Conservation (phyloP, 2,888 invertebrate genomes). For the Cepaea hortensis region DNA sequence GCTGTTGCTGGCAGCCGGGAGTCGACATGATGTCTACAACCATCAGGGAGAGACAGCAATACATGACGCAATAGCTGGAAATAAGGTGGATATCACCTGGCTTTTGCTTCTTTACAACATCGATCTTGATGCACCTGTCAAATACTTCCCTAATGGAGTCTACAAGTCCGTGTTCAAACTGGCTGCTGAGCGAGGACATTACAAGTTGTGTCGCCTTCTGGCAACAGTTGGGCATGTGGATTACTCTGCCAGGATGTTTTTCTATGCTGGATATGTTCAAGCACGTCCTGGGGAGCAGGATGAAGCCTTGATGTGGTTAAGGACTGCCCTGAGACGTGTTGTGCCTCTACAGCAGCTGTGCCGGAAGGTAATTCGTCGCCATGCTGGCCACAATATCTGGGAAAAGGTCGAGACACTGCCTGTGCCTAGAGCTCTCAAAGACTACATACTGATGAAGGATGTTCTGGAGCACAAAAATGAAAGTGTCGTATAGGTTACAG, state of each 20-base stretch:
- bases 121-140: conserved; percentile 74
- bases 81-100: conserved; percentile 73
- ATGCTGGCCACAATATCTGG: conserved; percentile 71
- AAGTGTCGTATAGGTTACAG: conserved; percentile 30
- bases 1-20: conserved; percentile 72
- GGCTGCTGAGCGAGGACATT: conserved; percentile 73
- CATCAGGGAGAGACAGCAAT: conserved; percentile 75
- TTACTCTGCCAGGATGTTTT: conserved; percentile 66
- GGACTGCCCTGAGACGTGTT: conserved; percentile 70
- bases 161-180: conserved; percentile 73
- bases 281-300: conserved; percentile 68
- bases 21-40: conserved; percentile 74
- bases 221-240: conserved; percentile 72
- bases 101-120: conserved; percentile 74
- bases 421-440: conserved; percentile 73
- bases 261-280: conserved; percentile 68
- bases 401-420: conserved; percentile 69
- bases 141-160: conserved; percentile 72
- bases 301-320: conserved; percentile 66
- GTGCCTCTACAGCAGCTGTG: conserved; percentile 73
- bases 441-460: conserved; percentile 72
- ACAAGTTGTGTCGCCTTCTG: conserved; percentile 72
- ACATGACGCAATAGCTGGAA: conserved; percentile 73
- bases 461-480: conserved; percentile 57
- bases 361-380: conserved; percentile 72